Evolutionary conservation across 2,113 vertebrate genomes (phyloP), one percentile per base, ranked within the genome.

Genomic region (Pomatorhinus ruficollis): DNA sequence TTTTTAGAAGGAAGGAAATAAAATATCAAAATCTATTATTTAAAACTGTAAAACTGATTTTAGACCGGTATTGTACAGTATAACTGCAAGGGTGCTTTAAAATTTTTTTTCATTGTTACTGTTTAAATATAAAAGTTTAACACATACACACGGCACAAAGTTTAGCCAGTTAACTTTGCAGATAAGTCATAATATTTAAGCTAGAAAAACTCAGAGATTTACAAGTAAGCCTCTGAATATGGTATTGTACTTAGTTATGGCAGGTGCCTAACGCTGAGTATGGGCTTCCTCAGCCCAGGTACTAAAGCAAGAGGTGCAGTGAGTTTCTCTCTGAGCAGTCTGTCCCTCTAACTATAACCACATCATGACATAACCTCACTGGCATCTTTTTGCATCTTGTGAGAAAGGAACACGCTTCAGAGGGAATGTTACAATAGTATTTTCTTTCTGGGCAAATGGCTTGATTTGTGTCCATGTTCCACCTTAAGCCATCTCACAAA

Each of bases 1-100:
- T 63, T 72, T 89, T 89, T 71, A 91, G 81, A 83, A 82, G 50
- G 64, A 93, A 88, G 39, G 65, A 95, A 93, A 89, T 65, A 18
- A 87, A 95, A 65, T 25, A 76, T 35, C 25, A 71, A 60, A 79
- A 56, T 40, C 53, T 52, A 24, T 49, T 90, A 31, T 61, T 70
- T 88, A 37, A 37, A 79, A 65, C 31, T 22, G 22, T 21, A 57
- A 69, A 91, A 49, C 52, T 89, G 45, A 56, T 64, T 83, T 89
- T 85, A 53, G 61, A n/a, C 37, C 45, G 49, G 20, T 82, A 33
- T 15, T 27, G 22, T 15, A 8, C 6, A 31, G 28, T 56, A 18
- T 63, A 78, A 82, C 40, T 89, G 49, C 49, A 65, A 64, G 82
- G 37, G 11, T 0, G 2, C 33, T 42, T 40, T 15, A 39, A 39